These are phyloP conservation scores for Augiades crinisus DNA, from an alignment of 2,888 invertebrate species.

Conservation along the genomic window DNA sequence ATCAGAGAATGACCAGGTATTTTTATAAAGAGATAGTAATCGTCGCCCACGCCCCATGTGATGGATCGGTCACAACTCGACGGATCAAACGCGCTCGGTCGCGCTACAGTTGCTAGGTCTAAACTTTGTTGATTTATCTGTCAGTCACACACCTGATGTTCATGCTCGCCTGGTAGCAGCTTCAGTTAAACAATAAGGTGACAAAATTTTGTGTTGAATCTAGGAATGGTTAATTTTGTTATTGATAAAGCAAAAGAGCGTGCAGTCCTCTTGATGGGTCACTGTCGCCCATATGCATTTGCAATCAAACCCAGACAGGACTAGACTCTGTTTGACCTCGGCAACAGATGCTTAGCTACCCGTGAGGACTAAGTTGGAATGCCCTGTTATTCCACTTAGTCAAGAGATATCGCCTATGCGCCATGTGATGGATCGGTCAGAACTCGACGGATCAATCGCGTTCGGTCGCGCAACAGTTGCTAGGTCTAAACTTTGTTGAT, in stretches of 20 bases:
- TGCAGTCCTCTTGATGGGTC: no score
- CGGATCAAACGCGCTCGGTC: conserved; percentile 29
- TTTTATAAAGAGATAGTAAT: conserved; percentile 37
- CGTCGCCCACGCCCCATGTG: conserved; percentile 31
- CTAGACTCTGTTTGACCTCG: no score
- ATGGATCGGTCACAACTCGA: conserved; percentile 29
- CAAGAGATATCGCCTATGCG: conserved; percentile 37
- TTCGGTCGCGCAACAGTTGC: conserved; percentile 15
- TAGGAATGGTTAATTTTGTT: no score
- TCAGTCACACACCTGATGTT: conserved; percentile 8
- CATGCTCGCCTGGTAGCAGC: conserved; percentile 12
- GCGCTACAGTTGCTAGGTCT: conserved; percentile 10
- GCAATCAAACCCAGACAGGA: no score
- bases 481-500: conserved; percentile 21
- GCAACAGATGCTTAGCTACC: no score
- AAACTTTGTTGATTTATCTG: conserved; percentile 26
- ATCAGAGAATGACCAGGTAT: conserved; percentile 34
- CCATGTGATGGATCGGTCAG: conserved; percentile 24
- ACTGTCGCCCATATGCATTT: no score
- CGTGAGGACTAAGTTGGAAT: no score
- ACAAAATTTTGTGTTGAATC: no score
- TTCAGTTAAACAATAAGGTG: no score
- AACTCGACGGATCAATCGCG: conserved; percentile 31
- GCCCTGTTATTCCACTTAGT: no score
- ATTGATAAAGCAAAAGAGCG: no score